Evolutionary conservation across 2,797 vertebrate genomes (phyloP), one percentile per base, ranked within the genome.

Genomic region (Etheostoma nigrum): DNA sequence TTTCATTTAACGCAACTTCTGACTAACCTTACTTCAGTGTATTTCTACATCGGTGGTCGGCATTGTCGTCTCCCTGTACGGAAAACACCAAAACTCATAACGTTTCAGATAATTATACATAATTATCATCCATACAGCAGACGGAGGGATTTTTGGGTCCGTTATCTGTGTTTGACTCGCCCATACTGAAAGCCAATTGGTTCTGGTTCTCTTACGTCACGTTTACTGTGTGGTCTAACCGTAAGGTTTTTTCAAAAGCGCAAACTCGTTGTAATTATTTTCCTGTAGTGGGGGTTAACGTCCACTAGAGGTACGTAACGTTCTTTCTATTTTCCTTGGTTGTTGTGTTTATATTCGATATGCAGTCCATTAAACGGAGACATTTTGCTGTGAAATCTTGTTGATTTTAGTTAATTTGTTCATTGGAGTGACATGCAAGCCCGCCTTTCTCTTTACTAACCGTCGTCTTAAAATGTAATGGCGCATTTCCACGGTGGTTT

Each of bases 301-400:
- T 48, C 89, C 93, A 67, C 82, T 74, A 92, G 88, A 89, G 69
- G 87, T 60, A 1, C 54, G 83, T 81, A 66, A 63, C 54, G 80
- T 2, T 52, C 62, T 83, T 52, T 68, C 1, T 36, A 15, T 49
- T 0, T 2, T 4, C 3, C 0, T 5, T 0, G 0, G 0, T 0
- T 15, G 2, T 12, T 13, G 14, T 4, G 9, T 44, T 64, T 30
- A 3, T 10, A 33, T 13, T 0, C 1, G 0, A 60, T 59, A 61
- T 25, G 47, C 5, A 0, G 4, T 0, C 0, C 27, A 7, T 18
- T 5, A 23, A 70, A 40, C 0, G 0, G 7, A 2, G 3, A 65
- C 4, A 5, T 27, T 55, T 0, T 25, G 6, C 1, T n/a, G 10
- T 36, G 0, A 36, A 13, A 4, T 40, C 16, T 12, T 18, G 2